Conservation (phyloP, 2,888 invertebrate genomes). For the Lordiphosa fenestrarum region DNA sequence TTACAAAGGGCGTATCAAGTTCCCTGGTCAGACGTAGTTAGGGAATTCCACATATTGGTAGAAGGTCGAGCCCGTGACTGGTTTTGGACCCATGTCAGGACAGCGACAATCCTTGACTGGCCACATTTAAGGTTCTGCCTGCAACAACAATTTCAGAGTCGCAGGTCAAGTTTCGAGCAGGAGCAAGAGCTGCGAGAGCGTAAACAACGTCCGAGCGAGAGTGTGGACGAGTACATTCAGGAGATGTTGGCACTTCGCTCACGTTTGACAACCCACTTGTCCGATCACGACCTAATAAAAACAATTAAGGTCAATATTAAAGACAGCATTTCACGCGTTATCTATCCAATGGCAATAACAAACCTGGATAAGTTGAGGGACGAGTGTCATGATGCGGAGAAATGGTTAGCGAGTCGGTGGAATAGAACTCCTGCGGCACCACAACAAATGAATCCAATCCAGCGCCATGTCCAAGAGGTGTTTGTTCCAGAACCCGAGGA, state of each 20-base stretch:
- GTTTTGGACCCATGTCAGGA: neutral
- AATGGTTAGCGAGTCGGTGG: neutral
- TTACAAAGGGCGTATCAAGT: neutral
- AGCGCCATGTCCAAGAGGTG: neutral
- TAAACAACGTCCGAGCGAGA: neutral
- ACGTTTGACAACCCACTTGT: neutral
- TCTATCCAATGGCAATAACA: neutral
- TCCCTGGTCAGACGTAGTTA: neutral
- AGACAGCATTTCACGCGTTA: neutral
- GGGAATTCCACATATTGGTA: neutral
- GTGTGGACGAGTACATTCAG: neutral
- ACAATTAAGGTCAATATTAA: neutral
- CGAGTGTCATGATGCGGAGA: neutral
- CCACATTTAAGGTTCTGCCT: no score
- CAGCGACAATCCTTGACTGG: neutral
- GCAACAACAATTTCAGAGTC: neutral
- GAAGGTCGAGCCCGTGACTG: neutral
- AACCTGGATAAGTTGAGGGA: neutral
- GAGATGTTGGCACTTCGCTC: neutral
- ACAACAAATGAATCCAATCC: no score
- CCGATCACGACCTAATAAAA: neutral
- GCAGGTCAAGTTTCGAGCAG: neutral
- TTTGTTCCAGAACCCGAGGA: no score
- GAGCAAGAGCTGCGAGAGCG: conserved; percentile 1
- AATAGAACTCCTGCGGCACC: no score